phyloP scores from a whole-genome alignment of 2,888 invertebrate species.

The Philereme transversata region DNA sequence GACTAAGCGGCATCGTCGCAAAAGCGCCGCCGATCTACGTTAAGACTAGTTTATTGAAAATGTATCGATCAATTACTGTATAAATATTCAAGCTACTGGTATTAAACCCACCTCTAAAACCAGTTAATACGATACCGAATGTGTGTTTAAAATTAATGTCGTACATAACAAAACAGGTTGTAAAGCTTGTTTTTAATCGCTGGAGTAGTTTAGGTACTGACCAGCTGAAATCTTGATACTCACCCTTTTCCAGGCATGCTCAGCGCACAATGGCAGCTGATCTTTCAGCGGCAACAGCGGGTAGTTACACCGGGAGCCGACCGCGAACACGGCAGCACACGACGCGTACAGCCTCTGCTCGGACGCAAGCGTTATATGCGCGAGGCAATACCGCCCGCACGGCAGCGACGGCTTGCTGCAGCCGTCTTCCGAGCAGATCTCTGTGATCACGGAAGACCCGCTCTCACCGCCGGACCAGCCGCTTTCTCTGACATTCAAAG shows the following conservation, averaged over 20 bases:
- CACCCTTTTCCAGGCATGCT: constrained; percentile 92
- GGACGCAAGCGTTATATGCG: constrained; percentile 93
- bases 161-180: no score
- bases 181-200: no score
- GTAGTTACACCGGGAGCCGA: constrained; percentile 74
- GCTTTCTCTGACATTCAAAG: constrained; percentile 44
- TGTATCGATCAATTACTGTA: no score
- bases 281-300: constrained; percentile 74
- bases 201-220: no score
- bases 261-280: constrained; percentile 92
- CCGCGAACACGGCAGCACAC: constrained; percentile 79
- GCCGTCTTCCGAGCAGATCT: constrained; percentile 55
- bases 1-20: no score
- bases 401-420: constrained; percentile 84
- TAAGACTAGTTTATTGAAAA: no score
- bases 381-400: constrained; percentile 91
- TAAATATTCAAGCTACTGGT: no score
- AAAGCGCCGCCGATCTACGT: no score
- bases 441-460: constrained; percentile 40
- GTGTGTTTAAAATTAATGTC: no score
- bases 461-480: constrained; percentile 73
- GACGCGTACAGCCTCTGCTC: constrained; percentile 89
- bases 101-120: no score
- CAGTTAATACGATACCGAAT: no score
- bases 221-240: constrained; percentile 12